These are phyloP conservation scores for Campylorhamphus procurvoides DNA, from an alignment of 2,113 vertebrate species.

Conservation along the genomic window DNA sequence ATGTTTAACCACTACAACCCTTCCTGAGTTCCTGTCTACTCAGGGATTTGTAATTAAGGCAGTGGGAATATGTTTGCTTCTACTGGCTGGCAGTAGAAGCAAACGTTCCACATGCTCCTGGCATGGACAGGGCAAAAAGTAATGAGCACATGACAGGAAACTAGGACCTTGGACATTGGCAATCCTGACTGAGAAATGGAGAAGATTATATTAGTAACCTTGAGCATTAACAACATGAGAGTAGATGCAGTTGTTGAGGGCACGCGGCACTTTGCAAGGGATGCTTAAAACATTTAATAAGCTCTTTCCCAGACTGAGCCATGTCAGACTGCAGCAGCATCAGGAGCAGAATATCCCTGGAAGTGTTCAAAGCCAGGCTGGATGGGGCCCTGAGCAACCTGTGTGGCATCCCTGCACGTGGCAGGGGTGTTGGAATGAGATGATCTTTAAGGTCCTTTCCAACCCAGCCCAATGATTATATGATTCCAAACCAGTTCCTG, in stretches of 20 bases:
- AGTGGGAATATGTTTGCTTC: background rate
- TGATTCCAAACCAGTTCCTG: background rate
- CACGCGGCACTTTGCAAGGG: background rate
- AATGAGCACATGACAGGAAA: background rate
- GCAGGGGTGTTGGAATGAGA: background rate
- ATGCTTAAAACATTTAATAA: background rate
- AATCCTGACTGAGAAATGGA: background rate
- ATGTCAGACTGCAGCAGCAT: fast-evolving
- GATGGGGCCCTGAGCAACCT: background rate
- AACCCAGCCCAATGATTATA: background rate
- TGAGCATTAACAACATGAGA: background rate
- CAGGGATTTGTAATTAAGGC: background rate
- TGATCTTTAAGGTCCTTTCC: background rate
- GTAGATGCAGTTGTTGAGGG: background rate
- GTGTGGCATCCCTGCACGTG: background rate
- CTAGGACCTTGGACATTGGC: background rate
- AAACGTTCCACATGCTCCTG: background rate
- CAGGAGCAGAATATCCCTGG: background rate
- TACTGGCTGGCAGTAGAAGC: background rate
- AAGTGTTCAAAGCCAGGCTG: background rate
- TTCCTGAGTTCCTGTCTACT: background rate
- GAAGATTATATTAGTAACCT: background rate
- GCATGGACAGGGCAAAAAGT: background rate
- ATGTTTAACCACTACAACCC: background rate
- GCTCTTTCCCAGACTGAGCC: background rate